phyloP scores from a whole-genome alignment of 2,113 vertebrate species.

The Pao palembangensis region DNA sequence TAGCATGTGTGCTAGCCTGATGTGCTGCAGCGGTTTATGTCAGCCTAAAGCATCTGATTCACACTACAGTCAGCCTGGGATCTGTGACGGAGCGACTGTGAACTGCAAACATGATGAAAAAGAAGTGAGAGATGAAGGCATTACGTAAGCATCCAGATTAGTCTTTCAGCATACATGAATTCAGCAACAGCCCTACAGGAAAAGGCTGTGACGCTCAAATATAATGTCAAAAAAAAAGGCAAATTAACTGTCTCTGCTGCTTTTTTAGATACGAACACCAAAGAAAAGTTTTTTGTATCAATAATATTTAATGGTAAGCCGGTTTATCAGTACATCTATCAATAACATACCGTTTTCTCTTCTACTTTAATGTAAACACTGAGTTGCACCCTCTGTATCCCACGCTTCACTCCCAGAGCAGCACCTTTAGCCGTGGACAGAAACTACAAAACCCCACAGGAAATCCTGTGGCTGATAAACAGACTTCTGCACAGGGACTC shows the following conservation, averaged over 20 bases:
- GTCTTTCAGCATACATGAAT: background rate
- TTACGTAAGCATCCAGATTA: conserved; percentile 18
- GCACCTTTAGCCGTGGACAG: too few species aligned
- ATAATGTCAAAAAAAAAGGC: background rate
- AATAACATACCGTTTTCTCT: too few species aligned
- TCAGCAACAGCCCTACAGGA: background rate
- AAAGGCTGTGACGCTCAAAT: background rate
- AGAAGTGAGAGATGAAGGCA: conserved; percentile 14
- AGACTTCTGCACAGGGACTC: too few species aligned
- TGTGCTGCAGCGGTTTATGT: conserved; percentile 20
- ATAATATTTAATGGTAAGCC: too few species aligned
- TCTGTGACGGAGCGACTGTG: conserved; percentile 17
- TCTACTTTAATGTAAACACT: too few species aligned
- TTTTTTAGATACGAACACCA: background rate
- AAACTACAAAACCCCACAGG: too few species aligned
- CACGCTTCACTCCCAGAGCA: too few species aligned
- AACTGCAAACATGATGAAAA: conserved; percentile 17
- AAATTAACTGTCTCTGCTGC: background rate
- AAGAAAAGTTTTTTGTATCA: background rate
- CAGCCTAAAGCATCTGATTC: conserved; percentile 45
- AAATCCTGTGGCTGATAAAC: too few species aligned
- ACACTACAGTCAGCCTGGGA: conserved; percentile 26
- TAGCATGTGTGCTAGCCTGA: conserved; percentile 13
- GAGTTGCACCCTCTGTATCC: too few species aligned
- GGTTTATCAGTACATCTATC: too few species aligned